Conservation (phyloP, 2,888 invertebrate genomes). For the Drosophila neutralis region DNA sequence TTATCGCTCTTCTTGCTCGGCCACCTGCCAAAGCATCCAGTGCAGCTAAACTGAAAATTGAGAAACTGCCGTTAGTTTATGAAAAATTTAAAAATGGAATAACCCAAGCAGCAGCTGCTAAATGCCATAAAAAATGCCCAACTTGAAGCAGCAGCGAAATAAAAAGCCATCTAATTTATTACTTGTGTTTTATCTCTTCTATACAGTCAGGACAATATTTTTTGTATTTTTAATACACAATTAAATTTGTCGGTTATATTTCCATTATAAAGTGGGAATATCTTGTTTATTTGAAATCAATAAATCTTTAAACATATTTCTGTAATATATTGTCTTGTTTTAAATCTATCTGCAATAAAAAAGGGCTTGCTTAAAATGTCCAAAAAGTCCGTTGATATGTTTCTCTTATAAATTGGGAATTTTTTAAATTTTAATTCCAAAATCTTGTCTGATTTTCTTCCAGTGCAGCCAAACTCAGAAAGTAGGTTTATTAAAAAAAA, state of each 20-base stretch:
- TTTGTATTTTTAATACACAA: neutral
- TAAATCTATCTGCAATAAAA: neutral
- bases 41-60: neutral
- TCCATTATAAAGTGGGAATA: neutral
- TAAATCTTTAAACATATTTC: neutral
- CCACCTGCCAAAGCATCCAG: conserved; percentile 58
- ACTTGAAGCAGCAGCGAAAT: neutral
- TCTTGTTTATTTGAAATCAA: neutral
- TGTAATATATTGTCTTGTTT: neutral
- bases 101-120: neutral
- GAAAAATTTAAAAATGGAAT: neutral
- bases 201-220: neutral
- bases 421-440: no score
- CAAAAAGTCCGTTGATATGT: neutral
- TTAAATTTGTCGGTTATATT: neutral
- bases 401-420: no score
- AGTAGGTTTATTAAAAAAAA: no score
- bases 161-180: neutral
- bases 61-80: neutral
- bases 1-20: conserved; percentile 38
- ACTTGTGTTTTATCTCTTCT: neutral
- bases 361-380: neutral
- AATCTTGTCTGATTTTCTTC: no score
- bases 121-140: neutral
- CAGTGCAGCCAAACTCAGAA: conserved; percentile 50